Evolutionary conservation across 2,888 invertebrate species (phyloP).

Genomic region (Caenorhabditis doughertyi): DNA sequence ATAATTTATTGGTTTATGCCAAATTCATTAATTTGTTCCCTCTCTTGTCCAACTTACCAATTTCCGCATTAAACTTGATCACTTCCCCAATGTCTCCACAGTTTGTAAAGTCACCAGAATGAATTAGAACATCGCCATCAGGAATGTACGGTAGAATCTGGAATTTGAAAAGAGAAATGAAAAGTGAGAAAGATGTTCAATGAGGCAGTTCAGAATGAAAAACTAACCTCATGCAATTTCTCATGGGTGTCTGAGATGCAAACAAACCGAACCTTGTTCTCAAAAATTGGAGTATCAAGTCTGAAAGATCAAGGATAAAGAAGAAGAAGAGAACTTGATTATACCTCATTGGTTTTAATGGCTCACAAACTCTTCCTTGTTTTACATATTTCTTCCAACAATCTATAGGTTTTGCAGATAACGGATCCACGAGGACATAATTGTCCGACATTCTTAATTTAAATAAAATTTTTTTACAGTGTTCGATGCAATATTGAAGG

Average conservation of each 20-base stretch:
- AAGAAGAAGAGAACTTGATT: too few relatives aligned
- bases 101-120: constrained; percentile 82
- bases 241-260: constrained; percentile 82
- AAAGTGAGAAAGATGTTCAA: constrained; percentile 23
- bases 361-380: constrained; percentile 80
- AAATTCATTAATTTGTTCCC: constrained; percentile 20
- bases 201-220: neutral
- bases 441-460: constrained; percentile 66
- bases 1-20: constrained; percentile 9
- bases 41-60: constrained; percentile 68
- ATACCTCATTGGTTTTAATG: constrained; percentile 79
- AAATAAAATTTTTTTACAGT: neutral
- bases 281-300: constrained; percentile 76
- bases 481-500: neutral
- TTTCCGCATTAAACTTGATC: constrained; percentile 82
- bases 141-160: constrained; percentile 71
- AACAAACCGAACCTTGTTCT: constrained; percentile 78
- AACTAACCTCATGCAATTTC: constrained; percentile 74
- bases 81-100: constrained; percentile 81
- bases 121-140: constrained; percentile 81
- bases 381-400: constrained; percentile 81
- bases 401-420: constrained; percentile 79
- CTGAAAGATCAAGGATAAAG: constrained; percentile 62
- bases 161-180: constrained; percentile 17
- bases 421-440: constrained; percentile 79